Conservation (phyloP, 2,113 vertebrate genomes). For the Bufo bufo region DNA sequence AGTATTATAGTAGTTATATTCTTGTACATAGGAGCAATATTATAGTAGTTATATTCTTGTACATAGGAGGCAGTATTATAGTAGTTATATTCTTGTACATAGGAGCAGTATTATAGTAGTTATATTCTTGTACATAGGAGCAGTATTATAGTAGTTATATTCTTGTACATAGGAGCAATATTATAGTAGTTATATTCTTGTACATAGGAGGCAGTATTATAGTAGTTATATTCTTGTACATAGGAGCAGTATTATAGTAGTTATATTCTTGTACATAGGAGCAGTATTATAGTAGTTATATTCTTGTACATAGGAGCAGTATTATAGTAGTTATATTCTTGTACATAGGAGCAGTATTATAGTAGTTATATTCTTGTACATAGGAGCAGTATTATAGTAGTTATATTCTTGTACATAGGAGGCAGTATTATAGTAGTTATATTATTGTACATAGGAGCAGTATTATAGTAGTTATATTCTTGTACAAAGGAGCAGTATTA, state of each 20-base stretch:
- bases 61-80: background rate
- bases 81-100: background rate
- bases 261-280: too few species aligned
- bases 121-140: background rate
- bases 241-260: too few species aligned
- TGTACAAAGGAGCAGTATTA: background rate
- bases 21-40: background rate
- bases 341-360: too few species aligned
- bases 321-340: too few species aligned
- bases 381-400: too few species aligned
- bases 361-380: too few species aligned
- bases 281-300: too few species aligned
- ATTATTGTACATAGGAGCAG: background rate
- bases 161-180: background rate
- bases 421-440: constrained; percentile 5
- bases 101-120: background rate
- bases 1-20: constrained; percentile 11
- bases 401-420: background rate
- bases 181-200: constrained; percentile 2
- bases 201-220: constrained; percentile 1
- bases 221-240: too few species aligned
- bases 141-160: background rate
- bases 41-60: constrained; percentile 10
- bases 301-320: too few species aligned
- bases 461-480: background rate